phyloP scores from a whole-genome alignment of 2,113 vertebrate genomes.

The Passer domesticus region DNA sequence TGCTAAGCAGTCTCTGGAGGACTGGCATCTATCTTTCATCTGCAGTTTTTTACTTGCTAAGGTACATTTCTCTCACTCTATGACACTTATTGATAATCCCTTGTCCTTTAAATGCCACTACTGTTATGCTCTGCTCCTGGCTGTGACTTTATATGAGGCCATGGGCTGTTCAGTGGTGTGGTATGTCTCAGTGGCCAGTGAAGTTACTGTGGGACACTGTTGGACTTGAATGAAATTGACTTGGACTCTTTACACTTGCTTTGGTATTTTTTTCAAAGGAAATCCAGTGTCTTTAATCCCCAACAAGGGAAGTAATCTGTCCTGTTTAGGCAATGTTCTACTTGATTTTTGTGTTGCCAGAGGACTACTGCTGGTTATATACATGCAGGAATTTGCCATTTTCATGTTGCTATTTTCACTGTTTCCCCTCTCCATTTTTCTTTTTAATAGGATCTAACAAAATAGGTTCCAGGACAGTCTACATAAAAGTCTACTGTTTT shows the following conservation, averaged over 20 bases:
- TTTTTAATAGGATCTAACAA: neutral
- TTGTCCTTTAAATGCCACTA: neutral
- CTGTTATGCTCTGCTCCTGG: neutral
- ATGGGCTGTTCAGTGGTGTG: neutral
- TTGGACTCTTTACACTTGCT: neutral
- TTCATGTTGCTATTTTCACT: neutral
- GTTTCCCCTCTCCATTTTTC: neutral
- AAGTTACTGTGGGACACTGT: neutral
- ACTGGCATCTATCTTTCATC: neutral
- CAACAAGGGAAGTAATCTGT: neutral
- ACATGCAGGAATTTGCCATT: neutral
- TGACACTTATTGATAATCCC: neutral
- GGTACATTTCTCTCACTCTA: neutral
- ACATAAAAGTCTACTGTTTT: neutral
- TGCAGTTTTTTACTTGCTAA: neutral
- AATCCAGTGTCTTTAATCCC: neutral
- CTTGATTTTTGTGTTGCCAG: neutral
- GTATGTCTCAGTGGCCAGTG: neutral
- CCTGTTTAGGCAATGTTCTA: neutral
- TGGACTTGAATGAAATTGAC: neutral
- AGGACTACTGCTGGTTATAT: neutral
- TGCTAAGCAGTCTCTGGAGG: constrained; percentile 9
- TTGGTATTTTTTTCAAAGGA: neutral
- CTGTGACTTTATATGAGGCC: neutral
- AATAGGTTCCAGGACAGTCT: neutral